A percentile compares a stretch with the other conserved stretches of the same genome.
phyloP scores from a whole-genome alignment of 2,113 vertebrate species.

The Alosa alosa region DNA sequence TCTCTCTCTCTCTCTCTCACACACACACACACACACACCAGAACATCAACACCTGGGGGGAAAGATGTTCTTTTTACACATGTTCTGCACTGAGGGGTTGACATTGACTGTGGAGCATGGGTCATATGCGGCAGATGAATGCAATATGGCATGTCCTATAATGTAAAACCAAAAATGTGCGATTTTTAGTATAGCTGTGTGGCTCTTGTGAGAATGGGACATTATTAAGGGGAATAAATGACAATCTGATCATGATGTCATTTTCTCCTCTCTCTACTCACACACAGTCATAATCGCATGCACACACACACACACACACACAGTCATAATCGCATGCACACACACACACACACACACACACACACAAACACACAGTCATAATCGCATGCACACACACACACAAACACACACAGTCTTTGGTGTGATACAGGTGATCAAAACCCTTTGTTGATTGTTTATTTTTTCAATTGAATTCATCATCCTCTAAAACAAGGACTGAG shows the following conservation, averaged over 20 bases:
- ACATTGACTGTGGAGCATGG: neutral
- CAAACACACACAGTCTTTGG: neutral
- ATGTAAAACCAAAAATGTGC: neutral
- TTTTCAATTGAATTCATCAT: neutral
- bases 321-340: neutral
- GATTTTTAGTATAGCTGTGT: neutral
- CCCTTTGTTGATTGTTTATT: constrained; percentile 55
- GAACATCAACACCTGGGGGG: neutral
- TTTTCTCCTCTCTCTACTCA: neutral
- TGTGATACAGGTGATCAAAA: constrained; percentile 37
- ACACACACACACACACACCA: constrained; percentile 2
- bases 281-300: neutral
- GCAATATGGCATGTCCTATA: neutral
- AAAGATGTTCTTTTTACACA: neutral
- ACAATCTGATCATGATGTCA: neutral
- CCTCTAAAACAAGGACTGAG: constrained; percentile 48
- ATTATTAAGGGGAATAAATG: neutral
- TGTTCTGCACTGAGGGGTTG: neutral
- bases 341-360: neutral
- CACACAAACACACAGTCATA: neutral
- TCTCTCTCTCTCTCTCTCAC: neutral
- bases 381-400: neutral
- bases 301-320: constrained; percentile 2
- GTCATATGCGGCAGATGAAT: neutral
- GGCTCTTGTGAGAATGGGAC: neutral